Evolutionary conservation across 2,888 invertebrate genomes (phyloP).

Genomic region (Bedellia somnulentella): DNA sequence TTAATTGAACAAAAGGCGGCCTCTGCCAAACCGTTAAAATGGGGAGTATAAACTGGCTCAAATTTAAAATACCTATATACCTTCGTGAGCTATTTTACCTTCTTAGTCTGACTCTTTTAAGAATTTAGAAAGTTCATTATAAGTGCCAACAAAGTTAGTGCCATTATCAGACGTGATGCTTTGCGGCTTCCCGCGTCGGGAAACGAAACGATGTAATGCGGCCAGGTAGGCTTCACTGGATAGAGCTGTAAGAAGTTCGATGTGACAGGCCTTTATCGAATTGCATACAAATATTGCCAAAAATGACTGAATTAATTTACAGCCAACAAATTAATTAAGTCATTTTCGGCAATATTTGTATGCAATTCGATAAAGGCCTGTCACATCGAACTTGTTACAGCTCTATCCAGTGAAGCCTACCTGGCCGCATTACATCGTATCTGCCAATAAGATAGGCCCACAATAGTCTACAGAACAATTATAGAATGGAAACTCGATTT

Average conservation of each 20-base stretch:
- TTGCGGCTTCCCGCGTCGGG: slow-evolving; percentile 3
- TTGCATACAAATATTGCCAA: slow-evolving; percentile 13
- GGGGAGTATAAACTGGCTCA: not conserved
- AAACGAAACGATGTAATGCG: slow-evolving; percentile 9
- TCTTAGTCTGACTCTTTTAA: not conserved
- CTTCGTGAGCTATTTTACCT: not conserved
- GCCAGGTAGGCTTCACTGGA: slow-evolving; percentile 9
- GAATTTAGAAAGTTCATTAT: slow-evolving; percentile 1
- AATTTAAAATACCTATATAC: not conserved
- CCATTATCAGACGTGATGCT: slow-evolving; percentile 5
- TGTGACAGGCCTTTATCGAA: slow-evolving; percentile 9
- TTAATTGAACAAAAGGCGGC: slow-evolving; percentile 1
- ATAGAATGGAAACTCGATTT: slow-evolving; percentile 3
- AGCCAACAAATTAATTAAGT: too few relatives aligned
- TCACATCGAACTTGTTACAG: too few relatives aligned
- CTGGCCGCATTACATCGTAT: slow-evolving; percentile 11
- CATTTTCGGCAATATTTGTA: too few relatives aligned
- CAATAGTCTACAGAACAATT: not conserved
- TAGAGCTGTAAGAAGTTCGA: slow-evolving; percentile 12
- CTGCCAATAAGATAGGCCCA: slow-evolving; percentile 6
- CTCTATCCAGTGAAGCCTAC: too few relatives aligned
- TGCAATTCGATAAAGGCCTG: too few relatives aligned
- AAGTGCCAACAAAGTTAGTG: slow-evolving; percentile 4
- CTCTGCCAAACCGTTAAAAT: slow-evolving; percentile 1
- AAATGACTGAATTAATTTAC: slow-evolving; percentile 11